A percentile compares a stretch with the other conserved stretches of the same genome.
phyloP scores from a whole-genome alignment of 2,888 invertebrate species.

The Marronus borbonicus region DNA sequence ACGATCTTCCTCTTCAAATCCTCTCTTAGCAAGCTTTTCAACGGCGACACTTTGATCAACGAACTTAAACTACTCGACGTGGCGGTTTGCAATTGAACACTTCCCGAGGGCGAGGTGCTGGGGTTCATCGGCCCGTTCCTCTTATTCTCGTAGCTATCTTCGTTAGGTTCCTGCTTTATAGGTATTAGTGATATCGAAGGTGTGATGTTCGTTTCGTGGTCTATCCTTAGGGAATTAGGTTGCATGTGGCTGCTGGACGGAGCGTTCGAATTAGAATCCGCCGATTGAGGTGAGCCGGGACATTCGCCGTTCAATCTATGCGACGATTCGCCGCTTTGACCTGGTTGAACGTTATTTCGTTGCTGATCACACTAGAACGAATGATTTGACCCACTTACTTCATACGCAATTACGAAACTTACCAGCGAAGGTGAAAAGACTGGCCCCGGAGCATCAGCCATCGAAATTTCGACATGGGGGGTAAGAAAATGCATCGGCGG shows the following conservation, averaged over 20 bases:
- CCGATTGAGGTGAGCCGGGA: constrained; percentile 86
- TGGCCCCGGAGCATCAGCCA: constrained; percentile 86
- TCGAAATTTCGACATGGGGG: constrained; percentile 92
- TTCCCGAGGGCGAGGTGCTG: constrained; percentile 65
- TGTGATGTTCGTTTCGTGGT: constrained; percentile 78
- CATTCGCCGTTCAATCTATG: constrained; percentile 79
- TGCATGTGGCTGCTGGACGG: constrained; percentile 79
- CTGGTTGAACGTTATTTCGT: constrained; percentile 63
- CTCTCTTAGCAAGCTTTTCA: constrained; percentile 88
- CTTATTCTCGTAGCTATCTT: constrained; percentile 70
- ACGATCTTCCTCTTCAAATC: constrained; percentile 87
- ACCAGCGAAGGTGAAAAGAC: constrained; percentile 74
- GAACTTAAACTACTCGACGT: constrained; percentile 83
- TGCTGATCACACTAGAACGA: constrained; percentile 61
- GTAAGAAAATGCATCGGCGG: constrained; percentile 94
- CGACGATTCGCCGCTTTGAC: constrained; percentile 67
- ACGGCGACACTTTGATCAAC: constrained; percentile 86
- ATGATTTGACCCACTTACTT: not conserved
- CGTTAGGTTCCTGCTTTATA: constrained; percentile 81
- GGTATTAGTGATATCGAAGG: constrained; percentile 90
- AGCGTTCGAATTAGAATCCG: constrained; percentile 83
- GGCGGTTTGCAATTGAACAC: constrained; percentile 67
- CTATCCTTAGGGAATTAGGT: constrained; percentile 67
- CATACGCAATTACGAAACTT: constrained; percentile 53
- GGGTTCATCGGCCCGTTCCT: constrained; percentile 68